These are phyloP conservation scores for Muraenolepis orangiensis DNA, from an alignment of 2,797 vertebrate genomes.

Conservation along the genomic window DNA sequence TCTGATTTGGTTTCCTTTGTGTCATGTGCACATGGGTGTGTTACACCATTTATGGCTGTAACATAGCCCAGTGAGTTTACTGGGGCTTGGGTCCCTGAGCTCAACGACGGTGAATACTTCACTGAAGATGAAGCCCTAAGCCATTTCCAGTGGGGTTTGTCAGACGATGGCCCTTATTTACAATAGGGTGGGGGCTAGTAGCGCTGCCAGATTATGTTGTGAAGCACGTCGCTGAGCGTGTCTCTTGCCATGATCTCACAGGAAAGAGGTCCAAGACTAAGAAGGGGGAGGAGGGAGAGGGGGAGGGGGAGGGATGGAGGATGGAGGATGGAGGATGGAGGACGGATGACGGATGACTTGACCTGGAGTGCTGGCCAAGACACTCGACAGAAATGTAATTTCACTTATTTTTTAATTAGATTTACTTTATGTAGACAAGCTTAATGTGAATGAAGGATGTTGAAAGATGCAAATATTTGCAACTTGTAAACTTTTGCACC, in stretches of 20 bases:
- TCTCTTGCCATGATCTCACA: slow-evolving; percentile 41
- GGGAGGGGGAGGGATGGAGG: slow-evolving; percentile 42
- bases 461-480: background rate
- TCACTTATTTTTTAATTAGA: no score
- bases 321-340: slow-evolving; percentile 54
- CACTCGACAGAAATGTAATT: background rate
- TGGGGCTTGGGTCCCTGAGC: background rate
- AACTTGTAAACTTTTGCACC: background rate
- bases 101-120: background rate
- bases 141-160: background rate
- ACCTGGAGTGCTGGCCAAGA: slow-evolving; percentile 57
- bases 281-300: background rate
- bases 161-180: background rate
- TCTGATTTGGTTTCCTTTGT: background rate
- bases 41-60: background rate
- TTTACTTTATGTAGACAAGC: slow-evolving; percentile 41
- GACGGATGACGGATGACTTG: slow-evolving; percentile 61
- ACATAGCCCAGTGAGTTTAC: background rate
- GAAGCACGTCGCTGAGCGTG: slow-evolving; percentile 12
- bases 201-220: background rate
- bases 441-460: slow-evolving; percentile 52
- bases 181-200: background rate
- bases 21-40: background rate
- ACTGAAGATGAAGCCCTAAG: background rate
- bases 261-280: slow-evolving; percentile 44